Evolutionary conservation across 1,140 invertebrate species (phyloP).

Genomic region (Microplitis demolitor): DNA sequence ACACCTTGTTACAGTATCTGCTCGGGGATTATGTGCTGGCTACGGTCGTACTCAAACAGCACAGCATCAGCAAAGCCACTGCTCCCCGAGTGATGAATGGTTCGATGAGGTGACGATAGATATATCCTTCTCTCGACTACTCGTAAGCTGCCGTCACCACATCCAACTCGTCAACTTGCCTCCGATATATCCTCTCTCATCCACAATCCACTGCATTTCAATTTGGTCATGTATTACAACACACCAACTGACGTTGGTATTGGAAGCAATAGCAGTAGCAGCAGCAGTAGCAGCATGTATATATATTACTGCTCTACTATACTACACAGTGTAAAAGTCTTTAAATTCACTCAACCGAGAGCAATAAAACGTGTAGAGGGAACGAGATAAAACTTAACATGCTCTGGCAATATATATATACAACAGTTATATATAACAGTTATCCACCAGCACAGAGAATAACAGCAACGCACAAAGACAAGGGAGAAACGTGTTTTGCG

Average conservation of each 20-base stretch:
- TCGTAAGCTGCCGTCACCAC: not conserved
- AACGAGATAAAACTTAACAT: not conserved
- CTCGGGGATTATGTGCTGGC: slow-evolving; percentile 7
- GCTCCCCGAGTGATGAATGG: slow-evolving; percentile 43
- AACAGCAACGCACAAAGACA: not conserved
- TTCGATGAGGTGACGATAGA: slow-evolving; percentile 42
- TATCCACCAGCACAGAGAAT: not conserved
- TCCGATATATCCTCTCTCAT: not conserved
- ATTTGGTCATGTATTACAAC: not conserved
- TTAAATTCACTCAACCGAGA: slow-evolving; percentile 1
- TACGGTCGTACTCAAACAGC: not conserved
- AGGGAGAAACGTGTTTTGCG: slow-evolving; percentile 7
- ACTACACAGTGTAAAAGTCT: not conserved
- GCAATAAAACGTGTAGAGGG: not conserved
- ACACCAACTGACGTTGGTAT: not conserved
- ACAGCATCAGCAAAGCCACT: slow-evolving; percentile 33
- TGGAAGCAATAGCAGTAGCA: no score
- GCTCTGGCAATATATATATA: not conserved
- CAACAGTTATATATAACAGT: no score
- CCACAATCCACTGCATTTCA: not conserved
- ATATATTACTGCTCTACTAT: no score
- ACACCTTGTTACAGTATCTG: not conserved
- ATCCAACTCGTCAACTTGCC: not conserved
- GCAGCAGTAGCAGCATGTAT: no score
- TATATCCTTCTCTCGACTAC: not conserved